These are phyloP conservation scores for Cloeon dipterum DNA, from an alignment of 2,888 invertebrate genomes.

Conservation along the genomic window DNA sequence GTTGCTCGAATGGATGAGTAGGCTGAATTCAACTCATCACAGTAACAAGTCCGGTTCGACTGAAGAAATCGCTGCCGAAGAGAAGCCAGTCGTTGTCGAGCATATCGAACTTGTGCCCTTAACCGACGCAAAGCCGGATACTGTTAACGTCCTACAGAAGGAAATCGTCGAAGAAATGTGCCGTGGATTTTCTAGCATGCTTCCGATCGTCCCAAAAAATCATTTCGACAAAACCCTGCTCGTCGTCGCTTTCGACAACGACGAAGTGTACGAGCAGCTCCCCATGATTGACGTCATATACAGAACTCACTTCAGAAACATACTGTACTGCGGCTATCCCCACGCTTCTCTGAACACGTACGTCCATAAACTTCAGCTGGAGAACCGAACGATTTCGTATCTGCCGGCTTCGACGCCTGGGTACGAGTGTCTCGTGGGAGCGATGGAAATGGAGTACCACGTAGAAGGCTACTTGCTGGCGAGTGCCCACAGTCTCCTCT, in stretches of 20 bases:
- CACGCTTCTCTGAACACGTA: conserved; percentile 12
- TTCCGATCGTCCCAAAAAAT: conserved; percentile 5
- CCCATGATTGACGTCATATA: conserved; percentile 13
- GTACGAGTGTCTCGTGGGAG: conserved; percentile 13
- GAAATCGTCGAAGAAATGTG: conserved; percentile 12
- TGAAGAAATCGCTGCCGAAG: too few relatives aligned
- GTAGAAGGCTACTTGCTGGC: conserved; percentile 13
- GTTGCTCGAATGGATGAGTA: too few relatives aligned
- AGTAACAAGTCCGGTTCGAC: too few relatives aligned
- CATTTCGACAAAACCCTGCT: conserved; percentile 10
- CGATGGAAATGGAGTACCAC: conserved; percentile 14
- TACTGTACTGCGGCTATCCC: conserved; percentile 13
- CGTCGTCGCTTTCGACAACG: conserved; percentile 11
- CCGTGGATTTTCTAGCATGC: conserved; percentile 11
- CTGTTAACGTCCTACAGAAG: conserved; percentile 8
- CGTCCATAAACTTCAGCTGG: conserved; percentile 12
- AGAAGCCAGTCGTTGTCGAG: too few relatives aligned
- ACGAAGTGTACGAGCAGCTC: conserved; percentile 12
- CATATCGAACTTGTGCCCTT: too few relatives aligned
- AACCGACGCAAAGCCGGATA: background rate
- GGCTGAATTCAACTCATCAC: too few relatives aligned
- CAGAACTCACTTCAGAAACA: conserved; percentile 12
- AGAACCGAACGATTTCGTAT: conserved; percentile 12
- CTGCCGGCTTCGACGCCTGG: conserved; percentile 12
- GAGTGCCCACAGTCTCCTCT: conserved; percentile 12